Base-by-base conservation (phyloP, 2,797 vertebrate genomes). In the Sphenopsis melanotis region DNA sequence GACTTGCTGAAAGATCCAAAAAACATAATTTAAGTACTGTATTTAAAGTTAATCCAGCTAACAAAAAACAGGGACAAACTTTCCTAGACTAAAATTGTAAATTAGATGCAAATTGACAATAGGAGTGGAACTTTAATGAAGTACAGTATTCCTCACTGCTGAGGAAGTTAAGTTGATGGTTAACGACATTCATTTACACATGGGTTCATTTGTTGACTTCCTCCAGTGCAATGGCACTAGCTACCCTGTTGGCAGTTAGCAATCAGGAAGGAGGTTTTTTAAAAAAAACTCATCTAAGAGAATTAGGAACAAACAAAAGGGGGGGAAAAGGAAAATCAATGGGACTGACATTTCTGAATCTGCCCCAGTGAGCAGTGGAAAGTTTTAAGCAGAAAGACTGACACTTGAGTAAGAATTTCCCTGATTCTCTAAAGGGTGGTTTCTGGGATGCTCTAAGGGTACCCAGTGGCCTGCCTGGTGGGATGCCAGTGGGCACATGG, bases 1-100 rank as follows among this genome's bases (percentile, higher is more conserved):
- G 52, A 95, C 74, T 87, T 95, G 94, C 78, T 96, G 97, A 97
- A 97, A 97, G 91, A 80, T 90, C 94, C 92, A 94, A 94, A 95
- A 94, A 65, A 69, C 74, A 74, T 76, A 89, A 95, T 96, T 95
- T 95, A 95, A 96, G 59, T 77, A 72, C 91, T 95, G 89, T n/a
- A 90, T 90, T 96, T 96, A 93, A 96, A 95, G 90, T 92, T 95
- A 97, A 97, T 93, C 84, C 87, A 89, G 87, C 91, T 96, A 97
- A 96, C 95, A 96, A 96, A 96, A 96, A 95, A 30, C 93, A 96
- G 92, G 80, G 81, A 90, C 83, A 95, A 90, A 76, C 66, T 93
- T 87, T 93, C 81, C 75, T 89, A 89, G 78, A 78, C 56, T 82
- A 75, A 89, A 87, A 93, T 87, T 86, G 83, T 89, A 95, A 95